Conservation (phyloP, 1,140 invertebrate genomes). For the Hypothenemus hampei region DNA sequence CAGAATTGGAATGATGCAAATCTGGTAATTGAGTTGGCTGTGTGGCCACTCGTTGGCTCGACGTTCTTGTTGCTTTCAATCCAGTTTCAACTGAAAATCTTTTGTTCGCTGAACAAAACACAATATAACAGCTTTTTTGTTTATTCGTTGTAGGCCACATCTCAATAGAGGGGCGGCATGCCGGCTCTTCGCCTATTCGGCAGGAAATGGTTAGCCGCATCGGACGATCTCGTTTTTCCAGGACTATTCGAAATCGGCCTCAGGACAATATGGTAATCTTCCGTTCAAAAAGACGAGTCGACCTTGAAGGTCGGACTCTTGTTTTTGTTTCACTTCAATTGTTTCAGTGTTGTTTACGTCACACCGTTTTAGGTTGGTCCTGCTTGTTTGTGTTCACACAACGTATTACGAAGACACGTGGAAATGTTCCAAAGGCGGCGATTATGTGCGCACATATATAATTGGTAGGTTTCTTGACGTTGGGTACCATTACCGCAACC, state of each 20-base stretch:
- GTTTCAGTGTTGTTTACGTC: not conserved
- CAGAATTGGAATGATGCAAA: too few species aligned
- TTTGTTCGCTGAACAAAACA: too few species aligned
- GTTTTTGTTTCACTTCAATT: too few species aligned
- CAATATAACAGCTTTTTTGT: too few species aligned
- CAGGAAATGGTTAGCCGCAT: slow-evolving; percentile 72
- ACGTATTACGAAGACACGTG: slow-evolving; percentile 60
- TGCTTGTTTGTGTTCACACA: slow-evolving; percentile 59
- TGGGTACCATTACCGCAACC: not conserved
- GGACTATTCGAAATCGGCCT: slow-evolving; percentile 70
- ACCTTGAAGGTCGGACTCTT: too few species aligned
- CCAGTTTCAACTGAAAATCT: too few species aligned
- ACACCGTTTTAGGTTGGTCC: slow-evolving; percentile 53
- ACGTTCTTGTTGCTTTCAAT: too few species aligned
- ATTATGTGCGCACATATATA: slow-evolving; percentile 62
- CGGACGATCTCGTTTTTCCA: slow-evolving; percentile 74
- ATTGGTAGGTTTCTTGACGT: slow-evolving; percentile 34
- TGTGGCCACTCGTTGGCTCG: too few species aligned
- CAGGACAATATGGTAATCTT: slow-evolving; percentile 67
- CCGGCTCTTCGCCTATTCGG: slow-evolving; percentile 70
- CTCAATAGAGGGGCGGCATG: slow-evolving; percentile 55
- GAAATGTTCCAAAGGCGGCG: slow-evolving; percentile 57
- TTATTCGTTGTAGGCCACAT: too few species aligned
- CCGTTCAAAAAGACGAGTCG: too few species aligned
- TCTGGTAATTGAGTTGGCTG: too few species aligned